Evolutionary conservation across 2,797 vertebrate species (phyloP).

Genomic region (Alfaro cultratus): DNA sequence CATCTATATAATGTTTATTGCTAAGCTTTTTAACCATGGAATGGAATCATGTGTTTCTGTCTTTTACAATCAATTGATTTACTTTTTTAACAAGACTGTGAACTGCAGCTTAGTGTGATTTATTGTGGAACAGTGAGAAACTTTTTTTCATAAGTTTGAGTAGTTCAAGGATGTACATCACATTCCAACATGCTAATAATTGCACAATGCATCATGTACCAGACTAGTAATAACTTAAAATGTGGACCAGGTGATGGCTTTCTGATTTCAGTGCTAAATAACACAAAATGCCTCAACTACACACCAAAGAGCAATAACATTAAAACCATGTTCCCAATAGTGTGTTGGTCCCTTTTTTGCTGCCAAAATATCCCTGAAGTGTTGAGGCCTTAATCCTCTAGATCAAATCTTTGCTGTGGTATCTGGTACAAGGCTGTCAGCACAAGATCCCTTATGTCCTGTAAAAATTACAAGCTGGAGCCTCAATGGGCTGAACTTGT

Average conservation of each 20-base stretch:
- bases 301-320: not conserved
- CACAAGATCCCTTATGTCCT: not conserved
- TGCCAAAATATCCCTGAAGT: not conserved
- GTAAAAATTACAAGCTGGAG: not conserved
- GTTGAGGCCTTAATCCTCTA: not conserved
- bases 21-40: slow-evolving; percentile 6
- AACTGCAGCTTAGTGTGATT: slow-evolving; percentile 32
- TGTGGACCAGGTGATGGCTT: not conserved
- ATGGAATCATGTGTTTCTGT: slow-evolving; percentile 3
- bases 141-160: slow-evolving; percentile 45
- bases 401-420: not conserved
- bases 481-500: not conserved
- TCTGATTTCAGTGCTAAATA: not conserved
- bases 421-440: not conserved
- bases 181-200: slow-evolving; percentile 22
- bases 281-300: not conserved
- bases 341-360: not conserved
- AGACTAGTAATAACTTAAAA: slow-evolving; percentile 1
- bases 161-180: slow-evolving; percentile 35
- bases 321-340: not conserved
- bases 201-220: slow-evolving; percentile 25
- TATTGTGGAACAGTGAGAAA: slow-evolving; percentile 20
- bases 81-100: slow-evolving; percentile 21
- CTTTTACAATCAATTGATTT: slow-evolving; percentile 35
- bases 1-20: slow-evolving; percentile 15